Evolutionary conservation across 1,140 invertebrate species (phyloP).

Genomic region (Chironomus striatipennis): DNA sequence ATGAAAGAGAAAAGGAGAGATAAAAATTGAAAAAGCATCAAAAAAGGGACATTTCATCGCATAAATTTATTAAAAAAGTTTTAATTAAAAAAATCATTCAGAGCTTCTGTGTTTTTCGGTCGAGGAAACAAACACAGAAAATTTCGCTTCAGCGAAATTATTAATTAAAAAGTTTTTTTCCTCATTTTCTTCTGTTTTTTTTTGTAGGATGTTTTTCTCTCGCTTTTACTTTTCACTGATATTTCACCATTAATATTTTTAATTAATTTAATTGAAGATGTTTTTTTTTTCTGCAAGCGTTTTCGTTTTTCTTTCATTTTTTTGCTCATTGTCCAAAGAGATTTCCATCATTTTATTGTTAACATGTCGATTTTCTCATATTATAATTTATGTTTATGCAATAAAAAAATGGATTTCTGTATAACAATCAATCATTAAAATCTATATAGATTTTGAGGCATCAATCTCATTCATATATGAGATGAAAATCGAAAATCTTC

Average conservation of each 20-base stretch:
- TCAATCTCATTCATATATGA: too few species aligned
- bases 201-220: not conserved
- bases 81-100: slow-evolving; percentile 19
- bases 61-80: slow-evolving; percentile 17
- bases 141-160: slow-evolving; percentile 13
- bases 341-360: not conserved
- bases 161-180: slow-evolving; percentile 21
- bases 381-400: too few species aligned
- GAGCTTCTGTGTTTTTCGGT: slow-evolving; percentile 13
- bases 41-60: slow-evolving; percentile 19
- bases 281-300: not conserved
- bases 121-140: slow-evolving; percentile 15
- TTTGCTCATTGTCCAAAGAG: not conserved
- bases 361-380: too few species aligned
- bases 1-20: not conserved
- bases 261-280: slow-evolving; percentile 22
- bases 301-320: not conserved
- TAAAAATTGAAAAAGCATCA: not conserved
- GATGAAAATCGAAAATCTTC: too few species aligned
- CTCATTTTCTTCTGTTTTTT: not conserved
- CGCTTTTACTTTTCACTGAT: not conserved
- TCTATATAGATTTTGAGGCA: not conserved
- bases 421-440: slow-evolving; percentile 14
- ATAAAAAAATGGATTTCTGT: not conserved
- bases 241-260: slow-evolving; percentile 12